Percentiles rank a stretch among this genome's conserved stretches.
phyloP scores from a whole-genome alignment of 2,113 vertebrate species.

The Tragelaphus strepsiceros region DNA sequence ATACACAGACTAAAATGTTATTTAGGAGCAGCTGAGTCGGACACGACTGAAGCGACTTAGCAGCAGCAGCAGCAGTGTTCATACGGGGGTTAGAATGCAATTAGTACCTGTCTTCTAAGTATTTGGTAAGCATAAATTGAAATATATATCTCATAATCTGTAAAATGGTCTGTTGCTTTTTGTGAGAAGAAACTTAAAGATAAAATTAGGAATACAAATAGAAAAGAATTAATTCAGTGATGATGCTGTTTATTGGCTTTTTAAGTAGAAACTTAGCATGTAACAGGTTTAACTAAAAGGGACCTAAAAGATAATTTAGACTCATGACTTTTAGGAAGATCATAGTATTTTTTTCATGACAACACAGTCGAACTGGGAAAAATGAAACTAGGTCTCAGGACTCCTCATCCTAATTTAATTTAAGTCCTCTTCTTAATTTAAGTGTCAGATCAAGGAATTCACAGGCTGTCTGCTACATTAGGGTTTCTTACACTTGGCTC shows the following conservation, averaged over 20 bases:
- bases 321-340: background rate
- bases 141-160: slow-evolving; percentile 5
- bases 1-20: background rate
- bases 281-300: slow-evolving; percentile 16
- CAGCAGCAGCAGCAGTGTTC: background rate
- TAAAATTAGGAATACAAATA: slow-evolving; percentile 6
- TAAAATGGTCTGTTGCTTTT: slow-evolving; percentile 27
- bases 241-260: slow-evolving; percentile 28
- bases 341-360: background rate
- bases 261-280: background rate
- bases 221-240: background rate
- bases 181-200: background rate
- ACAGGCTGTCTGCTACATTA: background rate
- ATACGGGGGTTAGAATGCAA: background rate
- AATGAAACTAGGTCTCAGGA: background rate
- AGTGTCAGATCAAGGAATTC: background rate
- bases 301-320: background rate
- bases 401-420: background rate
- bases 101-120: slow-evolving; percentile 15
- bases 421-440: background rate
- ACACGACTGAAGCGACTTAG: no score
- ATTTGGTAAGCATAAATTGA: background rate
- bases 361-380: background rate
- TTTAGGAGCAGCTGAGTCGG: slow-evolving; percentile 1
- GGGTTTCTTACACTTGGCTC: background rate